Percentiles rank a stretch among this genome's conserved stretches.
These are phyloP conservation scores for Garra rufa DNA, from an alignment of 2,113 vertebrate genomes.

Conservation along the genomic window DNA sequence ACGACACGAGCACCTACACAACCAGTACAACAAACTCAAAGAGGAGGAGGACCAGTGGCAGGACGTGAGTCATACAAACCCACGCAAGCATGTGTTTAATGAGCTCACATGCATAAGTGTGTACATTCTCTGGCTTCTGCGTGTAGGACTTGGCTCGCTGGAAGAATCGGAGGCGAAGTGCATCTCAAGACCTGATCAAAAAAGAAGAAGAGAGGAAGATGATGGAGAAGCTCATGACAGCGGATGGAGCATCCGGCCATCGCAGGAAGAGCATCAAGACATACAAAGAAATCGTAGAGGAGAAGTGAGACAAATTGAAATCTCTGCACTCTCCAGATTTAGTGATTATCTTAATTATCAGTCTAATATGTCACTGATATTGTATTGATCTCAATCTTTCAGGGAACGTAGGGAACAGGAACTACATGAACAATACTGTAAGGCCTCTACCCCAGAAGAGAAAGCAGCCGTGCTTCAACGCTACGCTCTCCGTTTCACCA, in stretches of 20 bases:
- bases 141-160: conserved; percentile 91
- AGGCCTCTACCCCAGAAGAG: conserved; percentile 87
- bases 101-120: neutral
- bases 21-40: conserved; percentile 82
- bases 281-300: conserved; percentile 96
- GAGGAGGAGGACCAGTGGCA: conserved; percentile 97
- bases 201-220: conserved; percentile 97
- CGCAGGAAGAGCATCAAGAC: conserved; percentile 98
- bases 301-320: conserved; percentile 82
- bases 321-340: neutral
- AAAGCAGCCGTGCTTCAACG: conserved; percentile 91
- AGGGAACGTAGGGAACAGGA: conserved; percentile 89
- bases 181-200: conserved; percentile 94
- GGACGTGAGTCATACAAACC: conserved; percentile 80
- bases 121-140: neutral
- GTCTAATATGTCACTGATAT: neutral
- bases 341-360: neutral
- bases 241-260: conserved; percentile 71
- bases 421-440: conserved; percentile 89
- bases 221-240: conserved; percentile 88
- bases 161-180: conserved; percentile 93
- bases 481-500: conserved; percentile 95
- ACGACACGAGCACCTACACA: conserved; percentile 88
- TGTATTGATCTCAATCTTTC: neutral
- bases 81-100: conserved; percentile 3